These are phyloP conservation scores for Chaenodraco wilsoni DNA, from an alignment of 2,797 vertebrate species.

Conservation along the genomic window DNA sequence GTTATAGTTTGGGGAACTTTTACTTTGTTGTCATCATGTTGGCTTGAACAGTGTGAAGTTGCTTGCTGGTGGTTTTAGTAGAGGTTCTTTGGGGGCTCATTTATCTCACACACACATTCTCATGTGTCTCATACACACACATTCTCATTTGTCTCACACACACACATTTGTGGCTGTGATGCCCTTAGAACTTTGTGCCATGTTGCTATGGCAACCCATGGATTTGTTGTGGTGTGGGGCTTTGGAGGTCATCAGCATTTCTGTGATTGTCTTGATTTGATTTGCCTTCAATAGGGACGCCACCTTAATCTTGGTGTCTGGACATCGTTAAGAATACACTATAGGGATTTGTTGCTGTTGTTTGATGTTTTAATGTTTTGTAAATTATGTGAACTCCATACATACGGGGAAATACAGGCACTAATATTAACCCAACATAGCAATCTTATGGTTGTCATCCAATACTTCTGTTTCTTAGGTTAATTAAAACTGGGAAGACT, in stretches of 20 bases:
- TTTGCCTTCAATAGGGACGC: not conserved
- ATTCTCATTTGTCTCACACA: not conserved
- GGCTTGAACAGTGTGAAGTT: not conserved
- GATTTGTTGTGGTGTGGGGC: not conserved
- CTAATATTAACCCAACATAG: too few relatives aligned
- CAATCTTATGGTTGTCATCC: too few relatives aligned
- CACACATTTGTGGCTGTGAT: not conserved
- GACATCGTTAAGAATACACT: not conserved
- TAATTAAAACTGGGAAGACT: too few relatives aligned
- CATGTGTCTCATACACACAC: too few relatives aligned
- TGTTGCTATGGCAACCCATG: not conserved
- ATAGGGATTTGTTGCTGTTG: not conserved
- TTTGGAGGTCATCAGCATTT: not conserved
- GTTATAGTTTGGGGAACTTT: constrained; percentile 35
- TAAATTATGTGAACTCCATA: not conserved
- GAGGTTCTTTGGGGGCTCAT: not conserved
- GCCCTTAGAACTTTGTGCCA: not conserved
- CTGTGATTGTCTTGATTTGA: not conserved
- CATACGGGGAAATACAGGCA: too few relatives aligned
- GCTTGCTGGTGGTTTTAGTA: constrained; percentile 6
- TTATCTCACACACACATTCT: constrained; percentile 1
- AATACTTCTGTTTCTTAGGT: too few relatives aligned
- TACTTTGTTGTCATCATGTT: constrained; percentile 25
- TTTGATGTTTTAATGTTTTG: not conserved
- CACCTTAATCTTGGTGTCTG: not conserved